Evolutionary conservation across 1,140 invertebrate genomes (phyloP), one percentile per base, ranked within the genome.

Genomic region (Panagrolaimus sp.): DNA sequence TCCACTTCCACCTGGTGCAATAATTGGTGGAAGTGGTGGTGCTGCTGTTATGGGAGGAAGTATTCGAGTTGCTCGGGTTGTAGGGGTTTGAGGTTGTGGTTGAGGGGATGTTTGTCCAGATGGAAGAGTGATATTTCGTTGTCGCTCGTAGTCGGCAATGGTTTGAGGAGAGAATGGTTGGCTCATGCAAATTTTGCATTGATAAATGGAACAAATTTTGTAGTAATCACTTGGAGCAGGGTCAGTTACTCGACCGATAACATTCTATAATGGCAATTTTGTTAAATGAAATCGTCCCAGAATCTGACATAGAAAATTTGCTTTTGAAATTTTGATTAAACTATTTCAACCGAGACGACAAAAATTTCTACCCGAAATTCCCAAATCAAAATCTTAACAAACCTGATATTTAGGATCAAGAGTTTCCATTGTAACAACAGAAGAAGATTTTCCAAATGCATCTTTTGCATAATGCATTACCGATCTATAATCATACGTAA

Each of bases 381-480:
- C 31, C 31, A 38, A n/a, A n/a, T n/a, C n/a, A n/a, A n/a, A n/a
- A n/a, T n/a, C n/a, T 2, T 16, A 3, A 16, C n/a, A 13, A 23
- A 57, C 51, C 51, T 57, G 51, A 57, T 57, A 57, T 25, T 9
- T 11, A 7, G 9, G 38, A 68, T 45, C 45, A 44, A 44, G 20
- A 11, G 45, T 74, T 65, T 51, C 16, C 23, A 66, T 14, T 16
- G 46, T 71, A 53, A 65, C 57, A 67, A 47, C 74, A 14, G 44
- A 57, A 1, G 67, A 67, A 8, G 23, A 31, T 43, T 13, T 62
- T 13, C 77, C 73, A 48, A 80, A 80, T 0, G 78, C 76, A 43
- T 75, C 68, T 48, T 82, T 77, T 61, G 72, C 65, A 47, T 80
- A 81, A 62, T 78, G 78, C 80, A 80, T 80, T 23, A 80, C 73